phyloP scores from a whole-genome alignment of 2,797 vertebrate species.

The Nothura maculosa region DNA sequence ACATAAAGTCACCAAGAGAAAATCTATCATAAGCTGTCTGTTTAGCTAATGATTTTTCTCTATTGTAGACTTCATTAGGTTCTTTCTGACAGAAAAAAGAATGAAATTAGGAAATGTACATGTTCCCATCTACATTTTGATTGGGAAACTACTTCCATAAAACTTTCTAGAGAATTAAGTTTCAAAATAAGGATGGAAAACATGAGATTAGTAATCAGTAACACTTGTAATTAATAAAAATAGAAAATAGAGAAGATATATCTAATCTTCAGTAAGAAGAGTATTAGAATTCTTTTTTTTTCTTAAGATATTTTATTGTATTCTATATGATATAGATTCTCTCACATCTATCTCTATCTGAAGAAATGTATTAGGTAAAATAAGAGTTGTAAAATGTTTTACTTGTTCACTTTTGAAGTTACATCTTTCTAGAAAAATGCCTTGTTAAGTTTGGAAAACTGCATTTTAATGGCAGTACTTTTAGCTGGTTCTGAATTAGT shows the following conservation, averaged over 20 bases:
- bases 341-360: background rate
- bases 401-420: background rate
- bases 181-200: background rate
- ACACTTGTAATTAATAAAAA: background rate
- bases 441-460: background rate
- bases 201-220: background rate
- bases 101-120: background rate
- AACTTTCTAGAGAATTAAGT: background rate
- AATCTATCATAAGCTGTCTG: background rate
- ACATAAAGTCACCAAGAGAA: background rate
- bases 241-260: background rate
- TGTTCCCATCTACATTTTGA: background rate
- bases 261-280: background rate
- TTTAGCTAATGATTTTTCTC: background rate
- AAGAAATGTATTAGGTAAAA: background rate
- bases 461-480: background rate
- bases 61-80: background rate
- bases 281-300: background rate
- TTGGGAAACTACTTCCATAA: background rate
- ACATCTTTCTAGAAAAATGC: background rate
- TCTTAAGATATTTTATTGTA: background rate
- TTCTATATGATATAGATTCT: background rate
- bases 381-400: background rate
- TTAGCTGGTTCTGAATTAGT: background rate
- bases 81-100: background rate